A percentile compares a stretch with the other conserved stretches of the same genome.
phyloP scores from a whole-genome alignment of 2,113 vertebrate genomes.

The Paratilapia polleni region DNA sequence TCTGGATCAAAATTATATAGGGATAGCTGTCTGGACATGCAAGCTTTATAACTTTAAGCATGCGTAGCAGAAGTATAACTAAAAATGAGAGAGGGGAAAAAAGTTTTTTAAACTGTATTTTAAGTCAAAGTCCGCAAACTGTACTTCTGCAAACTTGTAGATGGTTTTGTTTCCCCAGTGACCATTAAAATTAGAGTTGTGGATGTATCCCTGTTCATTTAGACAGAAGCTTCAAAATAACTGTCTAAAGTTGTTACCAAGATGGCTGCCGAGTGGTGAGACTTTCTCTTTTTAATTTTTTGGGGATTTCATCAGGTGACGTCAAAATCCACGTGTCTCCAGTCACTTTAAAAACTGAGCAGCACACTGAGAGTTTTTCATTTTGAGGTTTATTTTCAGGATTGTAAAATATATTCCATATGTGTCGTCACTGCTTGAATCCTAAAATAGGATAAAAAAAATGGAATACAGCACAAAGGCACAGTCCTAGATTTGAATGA shows the following conservation, averaged over 20 bases:
- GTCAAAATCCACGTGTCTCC: background rate
- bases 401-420: background rate
- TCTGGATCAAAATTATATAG: background rate
- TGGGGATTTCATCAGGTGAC: too few relatives aligned
- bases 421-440: background rate
- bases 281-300: too few relatives aligned
- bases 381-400: background rate
- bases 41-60: background rate
- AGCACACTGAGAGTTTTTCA: background rate
- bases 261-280: background rate
- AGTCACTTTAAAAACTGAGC: background rate
- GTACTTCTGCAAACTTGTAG: too few relatives aligned
- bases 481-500: background rate
- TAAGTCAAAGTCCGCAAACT: background rate
- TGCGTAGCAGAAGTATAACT: background rate
- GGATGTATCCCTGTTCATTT: fast-evolving
- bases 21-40: too few relatives aligned
- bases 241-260: background rate
- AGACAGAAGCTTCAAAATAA: background rate
- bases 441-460: background rate
- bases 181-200: background rate
- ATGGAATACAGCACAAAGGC: background rate
- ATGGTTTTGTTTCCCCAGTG: background rate
- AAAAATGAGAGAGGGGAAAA: fast-evolving
- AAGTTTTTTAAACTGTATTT: too few relatives aligned